Conservation (phyloP, 2,113 vertebrate genomes). For the Cacatua alba region DNA sequence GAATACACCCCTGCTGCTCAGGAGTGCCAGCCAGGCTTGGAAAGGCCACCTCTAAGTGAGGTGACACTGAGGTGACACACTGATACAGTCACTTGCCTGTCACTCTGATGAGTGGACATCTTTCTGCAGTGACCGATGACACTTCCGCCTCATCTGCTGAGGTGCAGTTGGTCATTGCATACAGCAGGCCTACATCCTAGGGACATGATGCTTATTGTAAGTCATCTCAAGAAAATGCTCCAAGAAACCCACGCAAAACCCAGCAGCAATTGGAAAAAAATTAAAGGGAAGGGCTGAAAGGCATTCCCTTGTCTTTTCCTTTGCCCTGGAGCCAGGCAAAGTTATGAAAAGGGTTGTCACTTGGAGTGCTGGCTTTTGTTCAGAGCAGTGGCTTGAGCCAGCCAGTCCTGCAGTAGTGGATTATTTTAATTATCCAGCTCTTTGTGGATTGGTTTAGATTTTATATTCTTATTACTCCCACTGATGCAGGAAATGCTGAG, state of each 20-base stretch:
- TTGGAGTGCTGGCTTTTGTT: not conserved
- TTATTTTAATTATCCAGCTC: slow-evolving; percentile 13
- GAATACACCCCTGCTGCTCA: not conserved
- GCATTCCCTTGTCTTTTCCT: not conserved
- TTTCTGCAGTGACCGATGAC: not conserved
- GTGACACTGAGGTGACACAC: not conserved
- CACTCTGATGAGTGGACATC: not conserved
- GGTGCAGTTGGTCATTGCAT: accelerated
- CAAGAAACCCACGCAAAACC: not conserved
- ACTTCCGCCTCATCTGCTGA: not conserved
- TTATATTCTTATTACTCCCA: not conserved
- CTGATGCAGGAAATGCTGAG: not conserved
- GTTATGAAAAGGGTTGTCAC: not conserved
- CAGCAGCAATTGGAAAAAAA: not conserved
- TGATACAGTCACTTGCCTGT: not conserved
- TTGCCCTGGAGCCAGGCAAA: not conserved
- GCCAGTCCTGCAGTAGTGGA: not conserved
- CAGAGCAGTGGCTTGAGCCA: not conserved
- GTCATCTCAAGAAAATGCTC: not conserved
- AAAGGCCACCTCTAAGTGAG: not conserved
- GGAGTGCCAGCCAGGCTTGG: not conserved
- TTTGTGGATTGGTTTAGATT: not conserved
- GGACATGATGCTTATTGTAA: accelerated
- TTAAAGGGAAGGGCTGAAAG: not conserved
- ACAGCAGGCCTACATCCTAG: not conserved